Conservation (phyloP, 2,888 invertebrate species). For the Leptopterna dolabrata region DNA sequence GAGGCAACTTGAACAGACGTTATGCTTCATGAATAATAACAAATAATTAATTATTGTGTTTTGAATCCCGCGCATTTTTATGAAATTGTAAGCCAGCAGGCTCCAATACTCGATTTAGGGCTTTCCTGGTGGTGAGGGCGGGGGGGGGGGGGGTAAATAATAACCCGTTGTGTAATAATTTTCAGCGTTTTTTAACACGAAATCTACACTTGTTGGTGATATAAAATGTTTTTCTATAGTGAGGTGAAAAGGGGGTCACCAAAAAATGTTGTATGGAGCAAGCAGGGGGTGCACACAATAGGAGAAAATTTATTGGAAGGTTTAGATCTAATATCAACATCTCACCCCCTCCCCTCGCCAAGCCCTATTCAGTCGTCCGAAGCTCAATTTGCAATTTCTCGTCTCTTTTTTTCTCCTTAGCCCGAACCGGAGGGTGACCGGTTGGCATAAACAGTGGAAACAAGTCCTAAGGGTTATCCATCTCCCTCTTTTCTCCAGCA, state of each 20-base stretch:
- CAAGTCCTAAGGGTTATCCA: conserved; percentile 57
- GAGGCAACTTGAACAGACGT: too few relatives aligned
- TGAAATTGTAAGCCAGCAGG: too few relatives aligned
- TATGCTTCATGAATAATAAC: too few relatives aligned
- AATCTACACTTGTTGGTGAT: background rate
- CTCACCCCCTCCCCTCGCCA: conserved; percentile 44
- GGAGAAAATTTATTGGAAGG: conserved; percentile 39
- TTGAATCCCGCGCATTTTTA: too few relatives aligned
- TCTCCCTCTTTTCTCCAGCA: conserved; percentile 57
- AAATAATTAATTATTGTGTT: too few relatives aligned
- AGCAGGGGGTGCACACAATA: background rate
- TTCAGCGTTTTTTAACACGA: background rate
- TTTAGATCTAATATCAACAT: conserved; percentile 54
- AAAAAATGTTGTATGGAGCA: background rate
- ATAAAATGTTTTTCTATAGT: background rate
- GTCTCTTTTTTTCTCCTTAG: conserved; percentile 53
- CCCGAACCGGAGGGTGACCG: conserved; percentile 50
- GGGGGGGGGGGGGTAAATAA: too few relatives aligned
- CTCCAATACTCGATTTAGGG: too few relatives aligned
- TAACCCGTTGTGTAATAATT: too few relatives aligned
- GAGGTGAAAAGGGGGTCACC: background rate
- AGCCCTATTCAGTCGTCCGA: conserved; percentile 50
- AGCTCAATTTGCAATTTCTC: conserved; percentile 57
- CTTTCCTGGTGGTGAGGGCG: too few relatives aligned
- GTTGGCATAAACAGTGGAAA: conserved; percentile 57